Conservation (phyloP, 1,140 invertebrate species). For the Musca domestica region DNA sequence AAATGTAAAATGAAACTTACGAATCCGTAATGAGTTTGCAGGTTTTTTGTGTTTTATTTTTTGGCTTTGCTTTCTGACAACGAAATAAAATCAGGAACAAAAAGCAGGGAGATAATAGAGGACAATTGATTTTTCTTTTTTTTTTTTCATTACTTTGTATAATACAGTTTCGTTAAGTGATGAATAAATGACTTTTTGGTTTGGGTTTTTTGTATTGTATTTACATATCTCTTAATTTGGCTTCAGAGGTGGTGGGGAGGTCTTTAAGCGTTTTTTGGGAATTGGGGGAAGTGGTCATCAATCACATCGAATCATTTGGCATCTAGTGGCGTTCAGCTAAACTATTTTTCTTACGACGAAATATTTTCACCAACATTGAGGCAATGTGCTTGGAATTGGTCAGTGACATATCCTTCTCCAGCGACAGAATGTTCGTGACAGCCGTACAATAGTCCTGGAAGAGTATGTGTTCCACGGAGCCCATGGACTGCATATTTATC, state of each 20-base stretch:
- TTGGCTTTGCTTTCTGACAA: no score
- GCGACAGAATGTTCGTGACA: constrained; percentile 68
- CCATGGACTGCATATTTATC: constrained; percentile 79
- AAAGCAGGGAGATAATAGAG: no score
- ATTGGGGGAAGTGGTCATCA: neutral
- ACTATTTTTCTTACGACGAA: constrained; percentile 63
- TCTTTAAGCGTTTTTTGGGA: constrained; percentile 22
- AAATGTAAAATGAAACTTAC: no score
- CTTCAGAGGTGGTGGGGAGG: neutral
- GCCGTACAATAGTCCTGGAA: constrained; percentile 88
- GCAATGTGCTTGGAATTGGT: constrained; percentile 74
- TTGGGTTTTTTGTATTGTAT: neutral
- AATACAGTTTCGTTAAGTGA: neutral
- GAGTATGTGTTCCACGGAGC: constrained; percentile 75
- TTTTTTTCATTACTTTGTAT: neutral
- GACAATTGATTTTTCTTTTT: neutral
- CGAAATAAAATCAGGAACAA: neutral
- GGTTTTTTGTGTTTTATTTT: no score
- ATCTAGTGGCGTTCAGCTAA: constrained; percentile 49
- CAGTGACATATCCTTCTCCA: constrained; percentile 71
- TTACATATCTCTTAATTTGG: neutral
- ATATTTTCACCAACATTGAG: constrained; percentile 69
- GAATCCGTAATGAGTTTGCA: no score
- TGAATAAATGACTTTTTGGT: no score
- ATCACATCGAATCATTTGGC: neutral